A percentile compares a stretch with the other conserved stretches of the same genome.
Conservation (phyloP, 2,888 invertebrate genomes). For the Plebejus melissa region DNA sequence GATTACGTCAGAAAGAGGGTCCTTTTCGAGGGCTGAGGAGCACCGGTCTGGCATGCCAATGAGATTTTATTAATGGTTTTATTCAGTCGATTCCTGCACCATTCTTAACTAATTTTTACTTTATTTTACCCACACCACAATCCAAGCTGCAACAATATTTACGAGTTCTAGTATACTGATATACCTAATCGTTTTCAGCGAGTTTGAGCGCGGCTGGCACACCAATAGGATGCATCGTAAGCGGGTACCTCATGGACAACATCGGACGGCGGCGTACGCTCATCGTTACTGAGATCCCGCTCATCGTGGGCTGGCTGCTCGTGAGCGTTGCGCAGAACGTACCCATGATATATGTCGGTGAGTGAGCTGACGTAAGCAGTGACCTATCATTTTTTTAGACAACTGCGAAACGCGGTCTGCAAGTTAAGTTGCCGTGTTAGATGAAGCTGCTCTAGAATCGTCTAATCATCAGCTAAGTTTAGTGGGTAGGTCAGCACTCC, state of each 20-base stretch:
- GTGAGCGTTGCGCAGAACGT: conserved; percentile 80
- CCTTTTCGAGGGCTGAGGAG: not conserved
- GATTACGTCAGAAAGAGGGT: not conserved
- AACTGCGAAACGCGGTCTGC: no score
- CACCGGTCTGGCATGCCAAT: no score
- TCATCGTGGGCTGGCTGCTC: conserved; percentile 83
- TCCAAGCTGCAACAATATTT: no score
- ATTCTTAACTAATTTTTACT: not conserved
- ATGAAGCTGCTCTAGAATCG: no score
- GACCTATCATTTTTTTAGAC: not conserved
- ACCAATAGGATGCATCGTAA: conserved; percentile 83
- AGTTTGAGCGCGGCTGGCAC: conserved; percentile 83
- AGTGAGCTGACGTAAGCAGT: conserved; percentile 37
- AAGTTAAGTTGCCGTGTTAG: no score
- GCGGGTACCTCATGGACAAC: conserved; percentile 84
- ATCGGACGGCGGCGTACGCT: conserved; percentile 82
- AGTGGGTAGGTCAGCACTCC: no score
- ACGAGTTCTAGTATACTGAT: not conserved
- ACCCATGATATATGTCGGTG: conserved; percentile 81
- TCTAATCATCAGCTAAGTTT: no score
- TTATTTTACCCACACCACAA: no score
- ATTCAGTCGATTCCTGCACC: not conserved
- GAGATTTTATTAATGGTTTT: not conserved
- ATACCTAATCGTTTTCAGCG: conserved; percentile 62
- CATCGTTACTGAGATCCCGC: conserved; percentile 82